phyloP scores from a whole-genome alignment of 2,888 invertebrate species.

The Nematopogon swammerdamellus region DNA sequence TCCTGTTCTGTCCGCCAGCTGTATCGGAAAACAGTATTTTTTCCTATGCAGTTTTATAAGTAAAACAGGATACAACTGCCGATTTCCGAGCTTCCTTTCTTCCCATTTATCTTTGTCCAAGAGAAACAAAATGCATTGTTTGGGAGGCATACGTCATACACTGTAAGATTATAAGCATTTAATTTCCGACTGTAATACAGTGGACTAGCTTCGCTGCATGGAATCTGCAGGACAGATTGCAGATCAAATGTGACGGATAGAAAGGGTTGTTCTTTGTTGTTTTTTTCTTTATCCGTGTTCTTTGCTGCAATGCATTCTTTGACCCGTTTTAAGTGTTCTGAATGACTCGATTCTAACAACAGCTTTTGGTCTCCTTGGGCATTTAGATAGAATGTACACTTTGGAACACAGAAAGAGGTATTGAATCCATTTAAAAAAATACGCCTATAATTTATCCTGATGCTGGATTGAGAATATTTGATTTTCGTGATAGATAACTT shows the following conservation, averaged over 20 bases:
- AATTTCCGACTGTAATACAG: background rate
- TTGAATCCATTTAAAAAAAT: too few relatives aligned
- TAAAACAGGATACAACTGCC: constrained; percentile 1
- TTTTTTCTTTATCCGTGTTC: background rate
- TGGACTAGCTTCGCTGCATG: background rate
- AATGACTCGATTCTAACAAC: too few relatives aligned
- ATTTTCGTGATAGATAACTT: too few relatives aligned
- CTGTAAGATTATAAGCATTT: background rate
- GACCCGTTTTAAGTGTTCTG: too few relatives aligned
- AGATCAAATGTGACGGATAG: background rate
- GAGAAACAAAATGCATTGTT: background rate
- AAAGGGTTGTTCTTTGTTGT: background rate
- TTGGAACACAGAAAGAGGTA: too few relatives aligned
- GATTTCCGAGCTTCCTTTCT: too few relatives aligned
- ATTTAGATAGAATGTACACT: too few relatives aligned
- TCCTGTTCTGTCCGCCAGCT: constrained; percentile 4
- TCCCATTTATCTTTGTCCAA: constrained; percentile 5
- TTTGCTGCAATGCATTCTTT: background rate
- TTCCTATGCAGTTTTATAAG: constrained; percentile 1
- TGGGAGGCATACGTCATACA: constrained; percentile 4
- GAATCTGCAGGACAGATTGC: background rate
- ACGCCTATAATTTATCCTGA: too few relatives aligned
- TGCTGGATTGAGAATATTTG: too few relatives aligned
- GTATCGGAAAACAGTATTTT: constrained; percentile 3
- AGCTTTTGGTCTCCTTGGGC: too few relatives aligned